These are phyloP conservation scores for Pseudocheirus occidentalis DNA, from an alignment of 2,797 vertebrate genomes.

Conservation along the genomic window DNA sequence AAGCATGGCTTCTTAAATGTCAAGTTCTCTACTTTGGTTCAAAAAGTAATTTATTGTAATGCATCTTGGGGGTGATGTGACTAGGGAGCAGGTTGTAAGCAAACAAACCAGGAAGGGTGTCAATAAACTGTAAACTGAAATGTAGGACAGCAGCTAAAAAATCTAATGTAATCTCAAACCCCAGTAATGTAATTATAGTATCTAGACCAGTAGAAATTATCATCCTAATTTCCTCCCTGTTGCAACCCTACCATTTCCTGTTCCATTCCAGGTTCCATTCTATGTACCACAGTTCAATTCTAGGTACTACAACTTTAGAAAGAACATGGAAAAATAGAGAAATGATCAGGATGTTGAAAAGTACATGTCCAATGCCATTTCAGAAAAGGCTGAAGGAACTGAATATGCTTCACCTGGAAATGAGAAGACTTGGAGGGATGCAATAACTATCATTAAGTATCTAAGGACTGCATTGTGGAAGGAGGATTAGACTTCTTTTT, in stretches of 20 bases:
- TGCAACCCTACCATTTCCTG: not conserved
- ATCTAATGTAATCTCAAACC: not conserved
- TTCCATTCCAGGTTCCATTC: too few species aligned
- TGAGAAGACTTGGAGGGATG: too few species aligned
- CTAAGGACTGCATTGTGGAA: not conserved
- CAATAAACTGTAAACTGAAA: not conserved
- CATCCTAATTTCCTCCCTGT: not conserved
- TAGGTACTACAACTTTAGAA: not conserved
- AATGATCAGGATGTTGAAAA: not conserved
- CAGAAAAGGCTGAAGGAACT: not conserved
- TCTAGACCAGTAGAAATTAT: not conserved
- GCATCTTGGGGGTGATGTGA: not conserved
- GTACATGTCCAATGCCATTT: not conserved
- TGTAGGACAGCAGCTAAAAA: not conserved
- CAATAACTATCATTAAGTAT: too few species aligned
- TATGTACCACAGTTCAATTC: not conserved
- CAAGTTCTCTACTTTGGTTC: not conserved
- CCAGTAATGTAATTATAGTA: not conserved
- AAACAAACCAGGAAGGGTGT: not conserved
- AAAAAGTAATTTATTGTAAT: not conserved
- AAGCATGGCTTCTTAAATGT: not conserved
- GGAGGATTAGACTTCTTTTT: not conserved
- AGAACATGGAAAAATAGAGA: not conserved
- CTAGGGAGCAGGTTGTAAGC: not conserved
- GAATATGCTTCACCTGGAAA: too few species aligned